phyloP scores from a whole-genome alignment of 2,113 vertebrate genomes.

The Casuarius casuarius region DNA sequence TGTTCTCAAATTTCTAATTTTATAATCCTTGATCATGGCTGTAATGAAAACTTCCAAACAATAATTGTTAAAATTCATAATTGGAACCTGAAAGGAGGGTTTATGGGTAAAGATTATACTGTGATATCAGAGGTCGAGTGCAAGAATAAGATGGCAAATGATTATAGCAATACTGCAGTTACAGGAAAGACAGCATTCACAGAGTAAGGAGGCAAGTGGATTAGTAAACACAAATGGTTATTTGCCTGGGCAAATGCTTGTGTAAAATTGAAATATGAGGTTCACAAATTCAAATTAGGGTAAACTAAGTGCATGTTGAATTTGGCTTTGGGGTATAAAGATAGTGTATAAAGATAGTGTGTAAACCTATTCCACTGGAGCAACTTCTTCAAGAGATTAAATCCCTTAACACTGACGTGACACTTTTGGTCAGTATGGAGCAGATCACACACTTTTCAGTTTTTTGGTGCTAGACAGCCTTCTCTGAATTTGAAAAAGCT shows the following conservation, averaged over 20 bases:
- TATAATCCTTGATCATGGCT: not conserved
- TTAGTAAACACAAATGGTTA: not conserved
- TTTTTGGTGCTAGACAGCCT: not conserved
- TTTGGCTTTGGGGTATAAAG: not conserved
- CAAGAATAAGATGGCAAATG: not conserved
- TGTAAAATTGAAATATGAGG: not conserved
- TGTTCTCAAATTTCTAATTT: not conserved
- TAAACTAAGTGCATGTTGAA: not conserved
- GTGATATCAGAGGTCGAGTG: not conserved
- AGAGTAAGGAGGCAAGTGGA: not conserved
- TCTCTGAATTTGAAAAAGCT: not conserved
- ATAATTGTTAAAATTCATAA: not conserved
- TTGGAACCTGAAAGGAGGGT: not conserved
- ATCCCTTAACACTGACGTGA: not conserved
- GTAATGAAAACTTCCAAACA: not conserved
- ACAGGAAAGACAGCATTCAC: not conserved
- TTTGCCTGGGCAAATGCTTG: not conserved
- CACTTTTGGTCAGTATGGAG: not conserved
- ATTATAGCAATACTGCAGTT: not conserved
- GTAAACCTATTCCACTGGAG: not conserved
- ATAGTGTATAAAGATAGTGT: no score
- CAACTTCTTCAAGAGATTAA: not conserved
- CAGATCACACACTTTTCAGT: not conserved
- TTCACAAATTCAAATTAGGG: not conserved
- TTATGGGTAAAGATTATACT: not conserved